Evolutionary conservation across 1,140 invertebrate genomes (phyloP), one percentile per base, ranked within the genome.

Genomic region (Aphelinus atriplicis): DNA sequence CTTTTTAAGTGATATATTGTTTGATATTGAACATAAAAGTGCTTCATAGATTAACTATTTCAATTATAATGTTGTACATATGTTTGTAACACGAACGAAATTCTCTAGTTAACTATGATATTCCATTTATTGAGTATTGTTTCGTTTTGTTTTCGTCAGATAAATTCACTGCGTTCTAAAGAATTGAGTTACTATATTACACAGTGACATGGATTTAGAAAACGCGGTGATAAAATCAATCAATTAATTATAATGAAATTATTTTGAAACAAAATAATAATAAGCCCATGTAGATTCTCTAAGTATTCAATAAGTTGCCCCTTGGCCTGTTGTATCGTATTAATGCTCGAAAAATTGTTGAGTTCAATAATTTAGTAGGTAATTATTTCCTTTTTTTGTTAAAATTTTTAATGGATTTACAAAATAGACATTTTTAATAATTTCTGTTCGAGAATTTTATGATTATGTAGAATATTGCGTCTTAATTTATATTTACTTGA

Each of bases 31-130:
- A 76, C 48, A 76, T 71, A 76, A 67, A 75, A 76, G 75, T 72
- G 75, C 77, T 78, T 75, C 53, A 70, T 75, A 71, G 70, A 78
- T 72, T 75, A 71, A 71, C 9, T 73, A 66, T 67, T 67, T 46
- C 48, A 60, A 75, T 64, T 70, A 75, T 66, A 75, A 75, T 77
- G 76, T 70, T 79, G 78, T 79, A 79, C 66, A 79, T 79, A 79
- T 77, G 68, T 78, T 78, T 79, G 77, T 79, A 77, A 75, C 53
- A 57, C 67, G 72, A 74, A 64, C 71, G 64, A 58, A 75, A 75
- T 58, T 72, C 71, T 55, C 73, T 68, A 71, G 57, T 76, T 73
- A 66, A 78, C 64, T 74, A 77, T 70, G 63, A 76, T 76, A 78
- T 72, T 74, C 50, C 72, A 73, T 75, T 74, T 71, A 75, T 75